Percentiles rank a stretch among this genome's conserved stretches.
These are phyloP conservation scores for Morone chrysops DNA, from an alignment of 2,113 vertebrate genomes.

Conservation along the genomic window DNA sequence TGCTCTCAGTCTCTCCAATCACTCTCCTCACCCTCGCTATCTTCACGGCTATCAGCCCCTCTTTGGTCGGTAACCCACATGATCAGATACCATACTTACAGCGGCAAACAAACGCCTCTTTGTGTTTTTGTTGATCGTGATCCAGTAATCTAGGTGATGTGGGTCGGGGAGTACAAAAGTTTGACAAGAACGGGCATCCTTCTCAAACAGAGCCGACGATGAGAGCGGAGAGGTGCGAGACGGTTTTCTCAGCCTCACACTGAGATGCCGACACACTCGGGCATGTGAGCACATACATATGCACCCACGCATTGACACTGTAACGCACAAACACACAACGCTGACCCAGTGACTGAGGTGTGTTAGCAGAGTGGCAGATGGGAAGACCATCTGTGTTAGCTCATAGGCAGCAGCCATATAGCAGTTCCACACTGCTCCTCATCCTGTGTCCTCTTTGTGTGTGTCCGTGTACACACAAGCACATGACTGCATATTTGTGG, in stretches of 20 bases:
- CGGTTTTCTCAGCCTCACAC: slow-evolving; percentile 37
- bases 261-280: background rate
- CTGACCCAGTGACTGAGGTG: slow-evolving; percentile 65
- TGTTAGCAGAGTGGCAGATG: slow-evolving; percentile 61
- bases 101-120: slow-evolving; percentile 35
- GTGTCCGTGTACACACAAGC: background rate
- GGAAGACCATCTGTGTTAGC: slow-evolving; percentile 70
- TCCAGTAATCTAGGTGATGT: slow-evolving; percentile 1
- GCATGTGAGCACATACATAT: background rate
- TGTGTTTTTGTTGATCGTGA: slow-evolving; percentile 11
- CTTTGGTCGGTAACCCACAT: slow-evolving; percentile 47
- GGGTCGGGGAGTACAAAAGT: slow-evolving; percentile 13
- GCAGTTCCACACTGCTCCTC: slow-evolving; percentile 46
- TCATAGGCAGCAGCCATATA: slow-evolving; percentile 50
- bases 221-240: slow-evolving; percentile 51
- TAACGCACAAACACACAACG: slow-evolving; percentile 25
- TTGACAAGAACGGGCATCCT: slow-evolving; percentile 19
- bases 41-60: slow-evolving; percentile 37
- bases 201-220: background rate
- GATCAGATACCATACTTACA: slow-evolving; percentile 45
- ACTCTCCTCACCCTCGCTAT: slow-evolving; percentile 15
- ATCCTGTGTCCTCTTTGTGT: slow-evolving; percentile 43
- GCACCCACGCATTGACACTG: slow-evolving; percentile 30
- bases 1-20: slow-evolving; percentile 23
- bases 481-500: slow-evolving; percentile 21